phyloP scores from a whole-genome alignment of 2,113 vertebrate species.

The Nesoenas mayeri region DNA sequence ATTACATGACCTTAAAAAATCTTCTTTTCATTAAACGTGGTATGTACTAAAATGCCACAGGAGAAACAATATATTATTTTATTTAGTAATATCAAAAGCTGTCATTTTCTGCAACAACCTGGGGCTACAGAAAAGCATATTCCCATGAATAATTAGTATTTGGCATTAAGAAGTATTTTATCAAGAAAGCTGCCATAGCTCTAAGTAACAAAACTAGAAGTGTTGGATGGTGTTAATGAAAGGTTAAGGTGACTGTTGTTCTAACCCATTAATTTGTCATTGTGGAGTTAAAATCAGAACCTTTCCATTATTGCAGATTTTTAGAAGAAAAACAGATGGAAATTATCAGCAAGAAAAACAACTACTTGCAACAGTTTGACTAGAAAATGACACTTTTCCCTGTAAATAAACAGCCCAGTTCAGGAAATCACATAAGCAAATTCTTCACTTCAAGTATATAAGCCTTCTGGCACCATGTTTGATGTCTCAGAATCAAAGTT shows the following conservation, averaged over 20 bases:
- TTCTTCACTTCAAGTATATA: background rate
- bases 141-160: constrained; percentile 38
- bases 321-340: background rate
- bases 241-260: background rate
- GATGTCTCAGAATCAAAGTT: background rate
- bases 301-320: background rate
- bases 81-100: constrained; percentile 44
- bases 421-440: background rate
- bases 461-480: background rate
- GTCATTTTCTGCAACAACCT: constrained; percentile 33
- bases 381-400: background rate
- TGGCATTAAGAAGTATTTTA: constrained; percentile 50
- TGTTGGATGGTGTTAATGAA: background rate
- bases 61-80: constrained; percentile 15
- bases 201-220: background rate
- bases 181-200: background rate
- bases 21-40: constrained; percentile 4
- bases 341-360: background rate
- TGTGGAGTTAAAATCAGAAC: background rate
- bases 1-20: constrained; percentile 37
- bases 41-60: background rate
- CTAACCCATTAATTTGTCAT: background rate
- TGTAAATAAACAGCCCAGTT: background rate
- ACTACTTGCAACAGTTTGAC: background rate
- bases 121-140: background rate